A percentile compares a stretch with the other conserved stretches of the same genome.
Conservation (phyloP, 1,140 invertebrate genomes). For the Formica selysi region DNA sequence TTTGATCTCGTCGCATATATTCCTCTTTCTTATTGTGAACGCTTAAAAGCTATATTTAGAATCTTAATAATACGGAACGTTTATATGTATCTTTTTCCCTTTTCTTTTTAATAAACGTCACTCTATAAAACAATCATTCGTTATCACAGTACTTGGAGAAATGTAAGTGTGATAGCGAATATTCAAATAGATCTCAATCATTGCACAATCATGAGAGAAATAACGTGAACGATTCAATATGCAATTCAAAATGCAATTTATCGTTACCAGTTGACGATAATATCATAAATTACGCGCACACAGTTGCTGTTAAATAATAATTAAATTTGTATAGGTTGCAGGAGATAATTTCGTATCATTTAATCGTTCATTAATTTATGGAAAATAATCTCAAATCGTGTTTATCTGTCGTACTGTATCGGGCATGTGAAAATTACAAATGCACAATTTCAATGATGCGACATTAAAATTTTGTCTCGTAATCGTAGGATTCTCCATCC, state of each 20-base stretch:
- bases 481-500: background rate
- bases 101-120: conserved; percentile 3
- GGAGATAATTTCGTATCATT: background rate
- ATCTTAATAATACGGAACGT: conserved; percentile 29
- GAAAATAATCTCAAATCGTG: background rate
- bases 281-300: background rate
- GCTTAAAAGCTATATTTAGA: conserved; percentile 44
- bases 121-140: conserved; percentile 40
- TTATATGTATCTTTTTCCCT: background rate
- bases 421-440: conserved; percentile 6
- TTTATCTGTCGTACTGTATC: conserved; percentile 7
- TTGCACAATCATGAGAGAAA: conserved; percentile 15
- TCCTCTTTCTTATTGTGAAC: conserved; percentile 22
- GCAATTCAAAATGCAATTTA: conserved; percentile 13
- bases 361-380: background rate
- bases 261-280: background rate
- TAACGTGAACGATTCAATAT: conserved; percentile 19
- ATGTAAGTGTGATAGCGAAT: background rate
- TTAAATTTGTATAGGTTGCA: background rate
- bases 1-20: conserved; percentile 25
- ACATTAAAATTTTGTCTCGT: background rate
- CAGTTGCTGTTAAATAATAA: background rate
- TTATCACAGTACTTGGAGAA: conserved; percentile 33
- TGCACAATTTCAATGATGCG: background rate
- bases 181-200: background rate